Conservation (phyloP, 2,113 vertebrate genomes). For the Sturnus vulgaris region DNA sequence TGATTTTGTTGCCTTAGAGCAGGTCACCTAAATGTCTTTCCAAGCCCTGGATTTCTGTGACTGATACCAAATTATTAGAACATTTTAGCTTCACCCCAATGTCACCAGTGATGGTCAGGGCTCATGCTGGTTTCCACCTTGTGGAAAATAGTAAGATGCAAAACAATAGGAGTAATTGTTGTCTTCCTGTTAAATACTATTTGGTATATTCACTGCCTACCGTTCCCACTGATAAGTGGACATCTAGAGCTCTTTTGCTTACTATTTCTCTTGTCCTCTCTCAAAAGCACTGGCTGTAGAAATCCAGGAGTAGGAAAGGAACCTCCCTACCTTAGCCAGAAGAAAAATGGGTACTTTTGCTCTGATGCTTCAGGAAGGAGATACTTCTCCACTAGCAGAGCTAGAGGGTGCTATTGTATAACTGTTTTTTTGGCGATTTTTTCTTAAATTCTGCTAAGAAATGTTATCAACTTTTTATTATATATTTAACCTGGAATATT, state of each 20-base stretch:
- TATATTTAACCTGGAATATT: not conserved
- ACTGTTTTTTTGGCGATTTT: accelerated
- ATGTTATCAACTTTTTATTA: not conserved
- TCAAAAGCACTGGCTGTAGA: not conserved
- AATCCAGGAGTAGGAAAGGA: not conserved
- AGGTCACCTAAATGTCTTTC: not conserved
- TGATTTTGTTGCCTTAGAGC: not conserved
- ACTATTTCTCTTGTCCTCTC: not conserved
- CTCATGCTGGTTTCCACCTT: not conserved
- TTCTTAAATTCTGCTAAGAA: not conserved
- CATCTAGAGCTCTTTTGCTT: not conserved
- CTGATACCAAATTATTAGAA: not conserved
- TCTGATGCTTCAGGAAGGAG: not conserved
- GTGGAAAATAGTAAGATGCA: not conserved
- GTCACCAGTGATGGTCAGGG: not conserved
- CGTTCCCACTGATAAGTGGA: not conserved
- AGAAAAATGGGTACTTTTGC: not conserved
- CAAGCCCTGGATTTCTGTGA: not conserved
- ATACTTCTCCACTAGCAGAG: not conserved
- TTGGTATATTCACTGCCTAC: not conserved
- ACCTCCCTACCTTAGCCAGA: not conserved
- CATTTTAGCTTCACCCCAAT: not conserved
- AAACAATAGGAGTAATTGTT: not conserved
- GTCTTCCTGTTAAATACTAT: not conserved
- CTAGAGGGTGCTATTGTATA: constrained; percentile 64